Evolutionary conservation across 2,888 invertebrate genomes (phyloP).

Genomic region (Pherbina coryleti): DNA sequence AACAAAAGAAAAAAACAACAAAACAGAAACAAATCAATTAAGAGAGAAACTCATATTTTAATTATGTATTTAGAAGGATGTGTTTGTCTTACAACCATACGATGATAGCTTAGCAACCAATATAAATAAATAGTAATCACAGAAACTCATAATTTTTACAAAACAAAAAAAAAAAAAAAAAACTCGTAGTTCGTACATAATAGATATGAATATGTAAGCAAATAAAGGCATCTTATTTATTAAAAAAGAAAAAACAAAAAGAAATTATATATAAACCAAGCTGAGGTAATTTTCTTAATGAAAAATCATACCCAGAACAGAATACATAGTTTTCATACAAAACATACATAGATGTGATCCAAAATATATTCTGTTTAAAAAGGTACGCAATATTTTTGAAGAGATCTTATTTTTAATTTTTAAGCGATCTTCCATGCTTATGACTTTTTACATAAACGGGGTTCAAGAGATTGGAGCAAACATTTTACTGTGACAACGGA

Average conservation of each 20-base stretch:
- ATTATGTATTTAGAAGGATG: slow-evolving; percentile 37
- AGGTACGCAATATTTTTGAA: background rate
- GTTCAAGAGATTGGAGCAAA: too few relatives aligned
- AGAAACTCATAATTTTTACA: slow-evolving; percentile 22
- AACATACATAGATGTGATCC: background rate
- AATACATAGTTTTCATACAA: background rate
- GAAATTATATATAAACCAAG: background rate
- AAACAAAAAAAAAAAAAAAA: slow-evolving; percentile 10
- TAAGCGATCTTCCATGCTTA: too few relatives aligned
- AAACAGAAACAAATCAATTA: slow-evolving; percentile 46
- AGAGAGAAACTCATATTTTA: slow-evolving; percentile 41
- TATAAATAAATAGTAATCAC: slow-evolving; percentile 23
- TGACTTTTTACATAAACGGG: too few relatives aligned
- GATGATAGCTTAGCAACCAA: slow-evolving; percentile 29
- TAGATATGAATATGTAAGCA: background rate
- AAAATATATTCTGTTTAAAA: background rate
- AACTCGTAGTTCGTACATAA: background rate
- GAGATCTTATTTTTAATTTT: background rate
- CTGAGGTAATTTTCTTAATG: too few relatives aligned
- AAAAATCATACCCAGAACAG: too few relatives aligned
- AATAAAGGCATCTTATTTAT: background rate
- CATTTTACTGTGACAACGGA: too few relatives aligned
- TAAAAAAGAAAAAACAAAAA: background rate
- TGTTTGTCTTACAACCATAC: slow-evolving; percentile 30
- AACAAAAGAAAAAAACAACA: slow-evolving; percentile 33